phyloP scores from a whole-genome alignment of 1,140 invertebrate species.

The Stenopsyche tienmushanensis region DNA sequence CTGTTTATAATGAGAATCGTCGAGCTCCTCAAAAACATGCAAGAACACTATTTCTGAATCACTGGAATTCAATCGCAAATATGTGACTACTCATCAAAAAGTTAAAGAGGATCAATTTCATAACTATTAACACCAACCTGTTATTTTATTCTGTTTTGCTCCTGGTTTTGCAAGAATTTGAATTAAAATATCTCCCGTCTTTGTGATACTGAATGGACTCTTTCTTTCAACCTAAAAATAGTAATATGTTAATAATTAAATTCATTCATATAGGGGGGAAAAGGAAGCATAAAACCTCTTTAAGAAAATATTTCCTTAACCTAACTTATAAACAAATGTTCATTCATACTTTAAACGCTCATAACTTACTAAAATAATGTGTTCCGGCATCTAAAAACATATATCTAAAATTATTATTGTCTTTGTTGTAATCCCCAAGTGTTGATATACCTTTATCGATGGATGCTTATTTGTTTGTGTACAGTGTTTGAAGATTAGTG shows the following conservation, averaged over 20 bases:
- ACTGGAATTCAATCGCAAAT: too few species aligned
- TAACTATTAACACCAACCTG: slow-evolving; percentile 54
- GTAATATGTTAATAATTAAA: neutral
- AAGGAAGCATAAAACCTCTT: neutral
- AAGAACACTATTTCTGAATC: too few species aligned
- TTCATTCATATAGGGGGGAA: neutral
- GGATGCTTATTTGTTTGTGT: too few species aligned
- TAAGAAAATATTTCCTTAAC: neutral
- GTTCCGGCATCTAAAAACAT: neutral
- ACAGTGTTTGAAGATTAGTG: too few species aligned
- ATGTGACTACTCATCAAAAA: neutral
- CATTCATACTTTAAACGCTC: too few species aligned
- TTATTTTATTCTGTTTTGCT: slow-evolving; percentile 70
- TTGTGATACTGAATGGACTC: slow-evolving; percentile 57
- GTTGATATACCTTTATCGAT: too few species aligned
- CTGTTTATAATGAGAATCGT: too few species aligned
- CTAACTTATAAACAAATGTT: too few species aligned
- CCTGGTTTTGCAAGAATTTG: slow-evolving; percentile 76
- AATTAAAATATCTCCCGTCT: slow-evolving; percentile 64
- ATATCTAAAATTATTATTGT: neutral
- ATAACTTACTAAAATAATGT: too few species aligned
- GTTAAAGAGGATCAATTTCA: slow-evolving; percentile 17
- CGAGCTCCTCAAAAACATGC: too few species aligned
- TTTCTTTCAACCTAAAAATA: slow-evolving; percentile 24
- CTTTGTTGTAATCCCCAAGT: too few species aligned